phyloP scores from a whole-genome alignment of 2,888 invertebrate species.

The Rotaria magnacalcarata region DNA sequence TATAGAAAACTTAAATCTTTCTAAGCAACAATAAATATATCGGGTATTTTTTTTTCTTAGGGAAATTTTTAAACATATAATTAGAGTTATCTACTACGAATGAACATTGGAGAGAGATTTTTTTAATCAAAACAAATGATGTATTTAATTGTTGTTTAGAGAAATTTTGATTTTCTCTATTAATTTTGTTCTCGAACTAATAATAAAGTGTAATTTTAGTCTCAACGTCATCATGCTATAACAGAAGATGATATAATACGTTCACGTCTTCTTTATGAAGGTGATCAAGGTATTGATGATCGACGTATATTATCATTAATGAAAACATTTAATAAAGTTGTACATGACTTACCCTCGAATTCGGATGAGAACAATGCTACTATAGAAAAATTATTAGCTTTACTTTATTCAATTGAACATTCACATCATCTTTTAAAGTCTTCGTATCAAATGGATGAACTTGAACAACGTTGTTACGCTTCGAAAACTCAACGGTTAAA shows the following conservation, averaged over 20 bases:
- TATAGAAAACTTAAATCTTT: too few species aligned
- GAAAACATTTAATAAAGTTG: conserved; percentile 66
- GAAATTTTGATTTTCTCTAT: too few species aligned
- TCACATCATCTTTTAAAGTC: not conserved
- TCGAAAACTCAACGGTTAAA: not conserved
- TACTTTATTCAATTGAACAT: conserved; percentile 29
- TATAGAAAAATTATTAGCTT: not conserved
- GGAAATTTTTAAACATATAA: too few species aligned
- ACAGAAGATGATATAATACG: conserved; percentile 79
- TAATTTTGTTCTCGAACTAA: too few species aligned
- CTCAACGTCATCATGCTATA: not conserved
- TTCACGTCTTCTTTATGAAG: conserved; percentile 82
- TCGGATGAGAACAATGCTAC: not conserved
- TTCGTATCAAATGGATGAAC: not conserved
- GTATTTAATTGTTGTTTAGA: too few species aligned
- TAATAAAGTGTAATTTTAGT: not conserved
- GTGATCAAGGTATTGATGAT: conserved; percentile 93
- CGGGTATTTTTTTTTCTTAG: too few species aligned
- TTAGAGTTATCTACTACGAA: too few species aligned
- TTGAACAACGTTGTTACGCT: conserved; percentile 27
- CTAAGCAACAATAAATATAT: too few species aligned
- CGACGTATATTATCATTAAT: conserved; percentile 77
- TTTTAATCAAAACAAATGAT: too few species aligned
- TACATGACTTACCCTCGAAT: not conserved
- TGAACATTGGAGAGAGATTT: too few species aligned